Percentiles rank a stretch among this genome's conserved stretches.
phyloP scores from a whole-genome alignment of 2,113 vertebrate species.

The Collichthys lucidus region DNA sequence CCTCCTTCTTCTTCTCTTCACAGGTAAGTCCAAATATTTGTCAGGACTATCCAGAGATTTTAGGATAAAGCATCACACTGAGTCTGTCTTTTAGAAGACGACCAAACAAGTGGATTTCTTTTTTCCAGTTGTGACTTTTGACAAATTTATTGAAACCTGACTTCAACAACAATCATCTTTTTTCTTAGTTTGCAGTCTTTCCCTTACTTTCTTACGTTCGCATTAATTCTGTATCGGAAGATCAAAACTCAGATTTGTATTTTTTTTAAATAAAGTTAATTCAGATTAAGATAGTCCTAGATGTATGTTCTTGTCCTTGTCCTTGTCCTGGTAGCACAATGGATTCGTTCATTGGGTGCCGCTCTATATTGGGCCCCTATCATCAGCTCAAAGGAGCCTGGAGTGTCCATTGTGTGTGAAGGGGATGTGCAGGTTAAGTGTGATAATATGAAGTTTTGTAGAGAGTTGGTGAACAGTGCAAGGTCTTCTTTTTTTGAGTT shows the following conservation, averaged over 20 bases:
- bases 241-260: not conserved
- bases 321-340: slow-evolving; percentile 34
- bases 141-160: not conserved
- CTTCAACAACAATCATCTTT: not conserved
- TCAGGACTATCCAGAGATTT: not conserved
- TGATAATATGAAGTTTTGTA: slow-evolving; percentile 24
- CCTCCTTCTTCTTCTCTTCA: slow-evolving; percentile 80
- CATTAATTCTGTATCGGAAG: not conserved
- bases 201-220: not conserved
- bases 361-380: slow-evolving; percentile 33
- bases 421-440: slow-evolving; percentile 56
- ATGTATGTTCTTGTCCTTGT: slow-evolving; percentile 42
- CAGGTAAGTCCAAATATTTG: slow-evolving; percentile 66
- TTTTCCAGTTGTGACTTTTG: slow-evolving; percentile 1
- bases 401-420: slow-evolving; percentile 56
- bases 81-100: not conserved
- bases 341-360: slow-evolving; percentile 49
- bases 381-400: slow-evolving; percentile 42
- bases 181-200: not conserved
- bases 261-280: slow-evolving; percentile 35
- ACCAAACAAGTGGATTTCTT: not conserved
- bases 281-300: slow-evolving; percentile 18
- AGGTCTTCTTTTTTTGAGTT: not conserved
- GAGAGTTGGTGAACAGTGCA: slow-evolving; percentile 18
- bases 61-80: not conserved